These are phyloP conservation scores for Ophioderma brevispina DNA, from an alignment of 35 echinoderm and acorn worm genomes.

Conservation along the genomic window DNA sequence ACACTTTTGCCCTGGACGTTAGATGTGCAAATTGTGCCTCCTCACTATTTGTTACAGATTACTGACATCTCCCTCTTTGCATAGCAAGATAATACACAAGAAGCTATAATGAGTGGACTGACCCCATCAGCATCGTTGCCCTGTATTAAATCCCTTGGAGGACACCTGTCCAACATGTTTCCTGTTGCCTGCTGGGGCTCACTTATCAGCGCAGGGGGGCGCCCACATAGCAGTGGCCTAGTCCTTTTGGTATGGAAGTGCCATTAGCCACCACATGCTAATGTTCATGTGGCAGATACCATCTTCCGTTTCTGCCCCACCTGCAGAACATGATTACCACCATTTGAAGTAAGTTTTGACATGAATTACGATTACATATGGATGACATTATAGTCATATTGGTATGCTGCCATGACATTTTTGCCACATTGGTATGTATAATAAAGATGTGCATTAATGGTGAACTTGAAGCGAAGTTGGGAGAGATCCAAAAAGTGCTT, in stretches of 20 bases:
- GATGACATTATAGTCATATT: too few species aligned
- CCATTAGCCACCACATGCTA: constrained; percentile 50
- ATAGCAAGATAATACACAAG: constrained; percentile 85
- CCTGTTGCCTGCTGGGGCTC: constrained; percentile 63
- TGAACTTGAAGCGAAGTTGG: not conserved
- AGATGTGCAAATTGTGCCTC: too few species aligned
- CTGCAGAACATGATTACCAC: constrained; percentile 88
- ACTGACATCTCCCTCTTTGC: constrained; percentile 81
- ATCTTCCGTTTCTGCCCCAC: constrained; percentile 84
- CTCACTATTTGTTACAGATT: constrained; percentile 71
- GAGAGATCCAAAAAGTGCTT: too few species aligned
- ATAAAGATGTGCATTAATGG: not conserved
- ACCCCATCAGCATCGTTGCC: constrained; percentile 74
- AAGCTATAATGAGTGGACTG: constrained; percentile 96
- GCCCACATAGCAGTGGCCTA: constrained; percentile 60
- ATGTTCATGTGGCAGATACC: constrained; percentile 88
- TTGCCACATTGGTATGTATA: not conserved
- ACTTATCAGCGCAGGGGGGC: constrained; percentile 76
- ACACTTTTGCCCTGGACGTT: too few species aligned
- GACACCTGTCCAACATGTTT: constrained; percentile 72
- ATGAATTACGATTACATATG: too few species aligned
- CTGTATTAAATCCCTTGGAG: constrained; percentile 85
- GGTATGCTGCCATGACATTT: not conserved
- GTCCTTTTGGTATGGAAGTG: constrained; percentile 71
- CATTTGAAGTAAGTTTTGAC: constrained; percentile 97